phyloP scores from a whole-genome alignment of 2,797 vertebrate genomes.

The Ctenochaetus hawaiiensis region DNA sequence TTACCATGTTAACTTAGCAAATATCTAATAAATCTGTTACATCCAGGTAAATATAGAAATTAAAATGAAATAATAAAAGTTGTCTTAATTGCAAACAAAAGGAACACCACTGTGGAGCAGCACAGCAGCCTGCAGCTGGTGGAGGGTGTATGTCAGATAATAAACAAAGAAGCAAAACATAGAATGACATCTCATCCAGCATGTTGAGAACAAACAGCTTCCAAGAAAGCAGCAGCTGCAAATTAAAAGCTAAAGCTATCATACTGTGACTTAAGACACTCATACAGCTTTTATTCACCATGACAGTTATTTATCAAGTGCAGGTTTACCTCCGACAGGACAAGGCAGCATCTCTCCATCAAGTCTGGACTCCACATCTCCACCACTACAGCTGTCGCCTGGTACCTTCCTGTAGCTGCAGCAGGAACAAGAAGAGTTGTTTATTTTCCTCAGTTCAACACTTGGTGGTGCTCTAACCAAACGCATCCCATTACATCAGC shows the following conservation, averaged over 20 bases:
- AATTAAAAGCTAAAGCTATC: neutral
- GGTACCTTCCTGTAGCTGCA: constrained; percentile 95
- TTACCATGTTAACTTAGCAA: too few species aligned
- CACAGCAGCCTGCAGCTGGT: too few species aligned
- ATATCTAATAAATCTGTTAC: too few species aligned
- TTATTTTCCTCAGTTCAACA: constrained; percentile 24
- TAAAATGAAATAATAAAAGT: too few species aligned
- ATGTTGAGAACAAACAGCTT: neutral
- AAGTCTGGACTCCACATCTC: constrained; percentile 93
- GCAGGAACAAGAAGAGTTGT: neutral
- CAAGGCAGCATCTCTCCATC: constrained; percentile 95
- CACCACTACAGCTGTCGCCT: constrained; percentile 95
- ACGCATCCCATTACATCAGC: neutral
- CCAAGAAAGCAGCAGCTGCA: neutral
- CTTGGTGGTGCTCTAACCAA: constrained; percentile 54
- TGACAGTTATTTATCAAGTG: neutral
- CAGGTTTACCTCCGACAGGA: constrained; percentile 91
- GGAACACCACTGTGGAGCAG: too few species aligned
- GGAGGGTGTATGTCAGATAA: too few species aligned
- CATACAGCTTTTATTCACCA: neutral
- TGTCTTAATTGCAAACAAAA: too few species aligned
- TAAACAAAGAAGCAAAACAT: neutral
- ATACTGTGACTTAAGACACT: neutral
- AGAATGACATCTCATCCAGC: neutral
- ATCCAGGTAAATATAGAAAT: too few species aligned